phyloP scores from a whole-genome alignment of 2,113 vertebrate species.

The Lasiurus borealis region DNA sequence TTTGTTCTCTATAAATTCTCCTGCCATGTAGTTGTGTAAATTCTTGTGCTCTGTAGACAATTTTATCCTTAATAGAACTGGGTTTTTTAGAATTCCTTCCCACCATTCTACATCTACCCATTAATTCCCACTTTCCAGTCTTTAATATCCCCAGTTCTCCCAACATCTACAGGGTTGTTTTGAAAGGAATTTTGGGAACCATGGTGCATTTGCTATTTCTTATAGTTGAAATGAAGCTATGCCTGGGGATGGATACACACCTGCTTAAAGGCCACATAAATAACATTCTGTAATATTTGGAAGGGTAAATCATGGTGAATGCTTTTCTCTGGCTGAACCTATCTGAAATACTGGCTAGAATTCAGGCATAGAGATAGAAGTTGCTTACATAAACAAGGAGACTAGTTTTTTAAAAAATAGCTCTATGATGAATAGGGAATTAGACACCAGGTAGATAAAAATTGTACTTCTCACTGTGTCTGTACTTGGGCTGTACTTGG shows the following conservation, averaged over 20 bases:
- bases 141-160: neutral
- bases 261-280: constrained; percentile 28
- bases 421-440: constrained; percentile 6
- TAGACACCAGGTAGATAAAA: constrained; percentile 31
- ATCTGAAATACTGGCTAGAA: constrained; percentile 53
- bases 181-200: constrained; percentile 25
- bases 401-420: constrained; percentile 12
- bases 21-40: neutral
- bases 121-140: neutral
- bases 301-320: constrained; percentile 35
- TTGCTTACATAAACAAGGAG: constrained; percentile 29
- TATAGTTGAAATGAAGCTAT: constrained; percentile 44
- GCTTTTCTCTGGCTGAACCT: neutral
- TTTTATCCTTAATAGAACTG: neutral
- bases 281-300: constrained; percentile 27
- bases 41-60: neutral
- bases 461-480: neutral
- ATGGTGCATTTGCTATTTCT: neutral
- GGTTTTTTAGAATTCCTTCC: neutral
- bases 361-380: constrained; percentile 36
- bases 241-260: neutral
- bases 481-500: neutral
- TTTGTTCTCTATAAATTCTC: neutral
- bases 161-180: neutral
- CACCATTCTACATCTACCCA: neutral